Conservation (phyloP, 2,888 invertebrate genomes). For the Mythimna loreyi region DNA sequence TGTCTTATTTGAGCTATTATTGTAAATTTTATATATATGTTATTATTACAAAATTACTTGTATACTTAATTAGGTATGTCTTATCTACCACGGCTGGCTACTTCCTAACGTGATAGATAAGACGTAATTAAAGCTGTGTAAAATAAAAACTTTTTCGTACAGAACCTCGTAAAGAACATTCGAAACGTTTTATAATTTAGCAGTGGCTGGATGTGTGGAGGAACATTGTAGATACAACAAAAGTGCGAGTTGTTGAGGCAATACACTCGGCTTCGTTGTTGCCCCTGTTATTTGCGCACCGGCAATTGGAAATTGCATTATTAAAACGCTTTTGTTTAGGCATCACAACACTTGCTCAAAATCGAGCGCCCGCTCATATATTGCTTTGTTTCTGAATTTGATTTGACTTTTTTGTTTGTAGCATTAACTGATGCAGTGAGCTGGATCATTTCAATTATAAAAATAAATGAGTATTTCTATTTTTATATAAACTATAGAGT, state of each 20-base stretch:
- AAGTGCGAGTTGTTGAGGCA: slow-evolving; percentile 74
- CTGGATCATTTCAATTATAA: neutral
- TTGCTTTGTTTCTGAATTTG: slow-evolving; percentile 57
- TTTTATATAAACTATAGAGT: neutral
- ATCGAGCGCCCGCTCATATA: slow-evolving; percentile 47
- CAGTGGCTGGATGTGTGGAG: slow-evolving; percentile 34
- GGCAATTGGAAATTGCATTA: slow-evolving; percentile 91
- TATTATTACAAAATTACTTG: too few relatives aligned
- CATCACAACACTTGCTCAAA: slow-evolving; percentile 84
- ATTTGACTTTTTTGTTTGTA: slow-evolving; percentile 39
- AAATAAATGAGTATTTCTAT: neutral
- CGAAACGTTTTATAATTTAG: slow-evolving; percentile 46
- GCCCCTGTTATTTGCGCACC: slow-evolving; percentile 88
- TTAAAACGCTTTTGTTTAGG: slow-evolving; percentile 90
- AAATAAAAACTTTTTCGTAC: neutral
- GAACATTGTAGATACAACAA: slow-evolving; percentile 67
- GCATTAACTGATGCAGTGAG: slow-evolving; percentile 22
- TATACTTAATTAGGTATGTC: neutral
- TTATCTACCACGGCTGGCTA: neutral
- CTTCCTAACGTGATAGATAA: too few relatives aligned
- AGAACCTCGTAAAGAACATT: slow-evolving; percentile 33
- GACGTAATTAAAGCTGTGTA: neutral
- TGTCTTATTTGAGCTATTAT: neutral
- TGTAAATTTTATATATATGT: neutral
- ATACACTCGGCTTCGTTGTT: slow-evolving; percentile 75